A percentile compares a stretch with the other conserved stretches of the same genome.
Conservation (phyloP, 2,113 vertebrate genomes). For the Lophius piscatorius region DNA sequence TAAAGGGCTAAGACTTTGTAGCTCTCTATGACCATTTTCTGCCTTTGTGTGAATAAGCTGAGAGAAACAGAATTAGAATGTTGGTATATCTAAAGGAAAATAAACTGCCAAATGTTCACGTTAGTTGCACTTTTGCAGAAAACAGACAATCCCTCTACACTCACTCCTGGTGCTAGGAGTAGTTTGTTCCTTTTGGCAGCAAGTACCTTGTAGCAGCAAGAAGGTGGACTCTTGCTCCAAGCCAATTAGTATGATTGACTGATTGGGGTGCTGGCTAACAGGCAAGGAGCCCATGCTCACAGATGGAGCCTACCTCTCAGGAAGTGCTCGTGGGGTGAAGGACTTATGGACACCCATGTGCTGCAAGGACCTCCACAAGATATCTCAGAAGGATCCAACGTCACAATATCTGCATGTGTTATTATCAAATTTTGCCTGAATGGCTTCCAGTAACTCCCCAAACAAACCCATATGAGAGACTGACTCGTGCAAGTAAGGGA, state of each 20-base stretch:
- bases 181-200: slow-evolving; percentile 24
- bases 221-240: not conserved
- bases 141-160: slow-evolving; percentile 14
- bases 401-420: slow-evolving; percentile 1
- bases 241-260: slow-evolving; percentile 17
- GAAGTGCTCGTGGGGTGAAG: slow-evolving; percentile 8
- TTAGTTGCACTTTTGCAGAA: not conserved
- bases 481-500: slow-evolving; percentile 24
- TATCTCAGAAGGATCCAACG: slow-evolving; percentile 5
- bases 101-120: too few species aligned
- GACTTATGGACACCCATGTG: not conserved
- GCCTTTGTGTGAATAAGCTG: too few species aligned
- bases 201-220: slow-evolving; percentile 9
- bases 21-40: too few species aligned
- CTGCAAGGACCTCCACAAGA: slow-evolving; percentile 14
- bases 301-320: slow-evolving; percentile 24
- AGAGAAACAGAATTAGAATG: too few species aligned
- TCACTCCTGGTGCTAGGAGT: not conserved
- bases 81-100: too few species aligned
- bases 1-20: too few species aligned
- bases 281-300: slow-evolving; percentile 28
- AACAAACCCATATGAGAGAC: slow-evolving; percentile 15
- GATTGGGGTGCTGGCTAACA: slow-evolving; percentile 10
- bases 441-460: slow-evolving; percentile 24
- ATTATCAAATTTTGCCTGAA: slow-evolving; percentile 6